These are phyloP conservation scores for Dicentrarchus labrax DNA, from an alignment of 2,113 vertebrate species.

Conservation along the genomic window DNA sequence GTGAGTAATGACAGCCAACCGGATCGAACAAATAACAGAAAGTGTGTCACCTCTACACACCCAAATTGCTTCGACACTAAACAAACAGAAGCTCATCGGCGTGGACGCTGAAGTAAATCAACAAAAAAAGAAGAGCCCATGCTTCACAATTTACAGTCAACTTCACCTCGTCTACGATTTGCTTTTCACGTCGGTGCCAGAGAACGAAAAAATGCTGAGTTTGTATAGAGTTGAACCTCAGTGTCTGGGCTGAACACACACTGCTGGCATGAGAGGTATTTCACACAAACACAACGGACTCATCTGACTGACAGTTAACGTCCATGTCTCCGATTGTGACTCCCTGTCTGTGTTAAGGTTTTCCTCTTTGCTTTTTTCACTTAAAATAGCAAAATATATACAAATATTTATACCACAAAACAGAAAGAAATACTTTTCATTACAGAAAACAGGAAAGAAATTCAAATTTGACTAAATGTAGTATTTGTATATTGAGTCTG, in stretches of 20 bases:
- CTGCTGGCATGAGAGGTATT: conserved; percentile 23
- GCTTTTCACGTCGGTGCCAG: background rate
- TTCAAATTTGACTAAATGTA: too few relatives aligned
- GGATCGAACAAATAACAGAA: background rate
- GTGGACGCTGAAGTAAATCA: background rate
- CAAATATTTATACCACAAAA: background rate
- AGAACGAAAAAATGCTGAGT: background rate
- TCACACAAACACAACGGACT: conserved; percentile 27
- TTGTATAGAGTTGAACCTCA: conserved; percentile 23
- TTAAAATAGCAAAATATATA: background rate
- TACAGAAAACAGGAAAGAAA: too few relatives aligned
- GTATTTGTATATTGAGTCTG: too few relatives aligned
- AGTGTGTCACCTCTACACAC: conserved; percentile 4
- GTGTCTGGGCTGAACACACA: background rate
- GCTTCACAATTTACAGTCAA: background rate
- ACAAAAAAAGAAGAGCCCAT: background rate
- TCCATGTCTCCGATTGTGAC: background rate
- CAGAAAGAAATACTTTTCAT: too few relatives aligned
- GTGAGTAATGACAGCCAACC: background rate
- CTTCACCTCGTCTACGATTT: background rate
- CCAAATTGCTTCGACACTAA: background rate
- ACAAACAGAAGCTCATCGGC: background rate
- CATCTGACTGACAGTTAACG: background rate
- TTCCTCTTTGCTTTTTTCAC: background rate
- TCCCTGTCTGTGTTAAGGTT: background rate